Base-by-base conservation (phyloP, 2,113 vertebrate species). In the Mus spicilegus region DNA sequence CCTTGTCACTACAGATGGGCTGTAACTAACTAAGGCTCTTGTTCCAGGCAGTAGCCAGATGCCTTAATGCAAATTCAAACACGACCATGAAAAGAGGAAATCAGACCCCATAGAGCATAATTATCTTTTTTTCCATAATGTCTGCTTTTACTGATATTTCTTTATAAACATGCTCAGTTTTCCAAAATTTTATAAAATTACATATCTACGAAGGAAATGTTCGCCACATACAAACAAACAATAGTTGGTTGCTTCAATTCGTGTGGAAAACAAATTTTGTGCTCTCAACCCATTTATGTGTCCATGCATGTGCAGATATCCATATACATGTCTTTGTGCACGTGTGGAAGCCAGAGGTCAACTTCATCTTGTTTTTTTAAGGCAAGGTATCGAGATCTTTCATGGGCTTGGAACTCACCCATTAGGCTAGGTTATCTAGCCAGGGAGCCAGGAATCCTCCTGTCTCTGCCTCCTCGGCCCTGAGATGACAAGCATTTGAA, bases 81-180 rank as follows among this genome's bases (percentile, higher is more conserved):
- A 28, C 33, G 36, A 36, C 54, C 36, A 24, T 46, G 26, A 85
- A 76, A 70, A 72, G 76, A 49, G 8, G 3, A 90, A 89, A 39
- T 58, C 46, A 81, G 11, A 22, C 67, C 82, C 13, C 5, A 26
- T 12, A 67, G 19, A 61, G 46, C 89, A 51, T 65, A 67, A 89
- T 56, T 42, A 12, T n/a, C 39, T 63, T 94, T 26, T 94, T 26
- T 56, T 76, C 75, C 42, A 56, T 73, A 84, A 75, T 63, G 20
- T 30, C 2, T 73, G 3, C 4, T 78, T 76, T 85, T 67, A 93
- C 17, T 63, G 7, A 72, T 81, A 3, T 36, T 1, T 63, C 33
- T 75, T 84, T 94, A 86, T 63, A 94, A 92, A 80, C 42, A 86
- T 78, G 89, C 11, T 61, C 65, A 17, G 12, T 78, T 92, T 94